A percentile compares a stretch with the other conserved stretches of the same genome.
These are phyloP conservation scores for Riptortus pedestris DNA, from an alignment of 1,140 invertebrate genomes.

Conservation along the genomic window DNA sequence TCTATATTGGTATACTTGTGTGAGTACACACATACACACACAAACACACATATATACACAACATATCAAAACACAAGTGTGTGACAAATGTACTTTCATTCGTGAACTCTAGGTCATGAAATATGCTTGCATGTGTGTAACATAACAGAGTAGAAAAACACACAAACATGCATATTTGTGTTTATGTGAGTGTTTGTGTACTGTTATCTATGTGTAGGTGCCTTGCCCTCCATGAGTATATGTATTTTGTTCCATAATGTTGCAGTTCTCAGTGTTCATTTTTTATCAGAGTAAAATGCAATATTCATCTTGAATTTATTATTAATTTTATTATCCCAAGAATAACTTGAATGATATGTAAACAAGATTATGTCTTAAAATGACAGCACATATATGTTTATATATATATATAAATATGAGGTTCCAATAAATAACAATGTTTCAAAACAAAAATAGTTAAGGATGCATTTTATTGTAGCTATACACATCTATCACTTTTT, in stretches of 20 bases:
- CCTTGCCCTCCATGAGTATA: too few species aligned
- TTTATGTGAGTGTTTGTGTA: background rate
- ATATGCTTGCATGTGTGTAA: too few species aligned
- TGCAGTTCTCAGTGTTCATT: too few species aligned
- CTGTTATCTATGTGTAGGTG: too few species aligned
- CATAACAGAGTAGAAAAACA: background rate
- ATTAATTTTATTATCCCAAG: background rate
- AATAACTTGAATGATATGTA: slow-evolving; percentile 8
- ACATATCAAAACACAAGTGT: background rate
- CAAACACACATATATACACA: background rate
- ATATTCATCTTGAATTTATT: background rate
- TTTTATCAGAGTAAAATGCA: background rate
- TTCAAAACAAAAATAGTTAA: background rate
- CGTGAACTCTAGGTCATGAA: too few species aligned
- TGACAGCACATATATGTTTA: too few species aligned
- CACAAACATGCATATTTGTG: background rate
- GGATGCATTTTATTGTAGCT: background rate
- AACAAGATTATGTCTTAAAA: slow-evolving; percentile 5
- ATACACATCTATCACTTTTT: slow-evolving; percentile 5
- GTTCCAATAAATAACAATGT: background rate
- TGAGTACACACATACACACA: too few species aligned
- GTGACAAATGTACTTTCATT: too few species aligned
- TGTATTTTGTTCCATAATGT: too few species aligned
- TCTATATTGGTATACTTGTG: background rate
- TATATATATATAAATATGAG: background rate